Conservation (phyloP, 2,797 vertebrate species). For the Epinephelus awoara region DNA sequence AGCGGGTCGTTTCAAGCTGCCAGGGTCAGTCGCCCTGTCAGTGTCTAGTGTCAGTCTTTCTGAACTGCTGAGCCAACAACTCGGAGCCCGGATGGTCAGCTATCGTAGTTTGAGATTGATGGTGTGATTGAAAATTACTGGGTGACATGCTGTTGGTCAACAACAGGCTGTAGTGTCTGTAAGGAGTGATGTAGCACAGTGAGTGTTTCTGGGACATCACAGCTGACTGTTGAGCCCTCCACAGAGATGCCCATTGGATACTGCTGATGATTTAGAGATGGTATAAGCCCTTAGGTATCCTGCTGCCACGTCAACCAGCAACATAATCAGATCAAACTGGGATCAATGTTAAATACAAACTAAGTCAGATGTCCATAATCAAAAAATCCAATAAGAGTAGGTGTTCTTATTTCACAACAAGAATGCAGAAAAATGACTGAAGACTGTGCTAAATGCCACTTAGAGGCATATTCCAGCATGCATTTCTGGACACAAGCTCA, state of each 20-base stretch:
- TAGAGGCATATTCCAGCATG: background rate
- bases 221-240: background rate
- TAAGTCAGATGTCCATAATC: background rate
- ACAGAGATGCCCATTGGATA: background rate
- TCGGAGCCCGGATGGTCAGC: background rate
- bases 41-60: background rate
- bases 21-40: conserved; percentile 1
- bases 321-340: background rate
- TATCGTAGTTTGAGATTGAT: background rate
- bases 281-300: background rate
- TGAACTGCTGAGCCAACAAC: conserved; percentile 27
- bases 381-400: background rate
- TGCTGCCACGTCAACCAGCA: background rate
- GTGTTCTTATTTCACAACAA: background rate
- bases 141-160: background rate
- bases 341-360: background rate
- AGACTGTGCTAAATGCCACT: background rate
- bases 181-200: background rate
- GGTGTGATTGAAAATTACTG: conserved; percentile 1
- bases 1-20: conserved; percentile 3
- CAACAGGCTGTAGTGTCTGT: background rate
- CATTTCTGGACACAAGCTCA: background rate
- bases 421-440: background rate
- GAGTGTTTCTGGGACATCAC: background rate
- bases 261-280: background rate